These are phyloP conservation scores for Drosophila kuntzei DNA, from an alignment of 2,888 invertebrate genomes.

Conservation along the genomic window DNA sequence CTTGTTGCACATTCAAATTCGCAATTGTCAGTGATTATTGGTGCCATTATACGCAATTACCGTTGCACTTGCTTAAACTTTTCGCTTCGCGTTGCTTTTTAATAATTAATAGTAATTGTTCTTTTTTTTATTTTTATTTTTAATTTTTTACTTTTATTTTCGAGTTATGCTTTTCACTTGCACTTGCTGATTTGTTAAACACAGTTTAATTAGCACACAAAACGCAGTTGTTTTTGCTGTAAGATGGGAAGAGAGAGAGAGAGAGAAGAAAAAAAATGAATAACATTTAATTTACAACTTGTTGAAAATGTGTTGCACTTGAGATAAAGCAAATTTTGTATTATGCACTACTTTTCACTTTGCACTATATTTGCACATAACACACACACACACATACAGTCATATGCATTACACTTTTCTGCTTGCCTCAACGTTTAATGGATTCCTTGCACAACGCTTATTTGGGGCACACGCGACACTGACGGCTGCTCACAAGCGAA, in stretches of 20 bases:
- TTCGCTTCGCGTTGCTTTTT: constrained; percentile 55
- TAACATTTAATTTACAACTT: constrained; percentile 21
- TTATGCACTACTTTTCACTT: constrained; percentile 29
- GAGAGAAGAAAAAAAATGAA: constrained; percentile 19
- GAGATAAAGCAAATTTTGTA: constrained; percentile 25
- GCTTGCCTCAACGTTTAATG: constrained; percentile 52
- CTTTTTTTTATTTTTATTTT: constrained; percentile 25
- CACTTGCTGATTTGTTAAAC: constrained; percentile 46
- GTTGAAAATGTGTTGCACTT: constrained; percentile 32
- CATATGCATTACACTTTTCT: constrained; percentile 28
- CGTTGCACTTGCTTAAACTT: constrained; percentile 76
- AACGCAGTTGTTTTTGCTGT: constrained; percentile 42
- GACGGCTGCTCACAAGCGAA: constrained; percentile 81
- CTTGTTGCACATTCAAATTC: constrained; percentile 85
- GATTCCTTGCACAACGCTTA: constrained; percentile 45
- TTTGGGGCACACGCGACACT: constrained; percentile 78
- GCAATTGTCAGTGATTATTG: constrained; percentile 84
- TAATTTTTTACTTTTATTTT: constrained; percentile 28
- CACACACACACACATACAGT: constrained; percentile 20
- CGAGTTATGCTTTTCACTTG: constrained; percentile 32
- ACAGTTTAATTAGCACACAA: constrained; percentile 55
- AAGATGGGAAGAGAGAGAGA: constrained; percentile 10
- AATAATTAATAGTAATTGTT: constrained; percentile 39
- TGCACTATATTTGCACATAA: constrained; percentile 49
- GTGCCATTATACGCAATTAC: constrained; percentile 85